phyloP scores from a whole-genome alignment of 2,797 vertebrate genomes.

The Acanthornis magna region DNA sequence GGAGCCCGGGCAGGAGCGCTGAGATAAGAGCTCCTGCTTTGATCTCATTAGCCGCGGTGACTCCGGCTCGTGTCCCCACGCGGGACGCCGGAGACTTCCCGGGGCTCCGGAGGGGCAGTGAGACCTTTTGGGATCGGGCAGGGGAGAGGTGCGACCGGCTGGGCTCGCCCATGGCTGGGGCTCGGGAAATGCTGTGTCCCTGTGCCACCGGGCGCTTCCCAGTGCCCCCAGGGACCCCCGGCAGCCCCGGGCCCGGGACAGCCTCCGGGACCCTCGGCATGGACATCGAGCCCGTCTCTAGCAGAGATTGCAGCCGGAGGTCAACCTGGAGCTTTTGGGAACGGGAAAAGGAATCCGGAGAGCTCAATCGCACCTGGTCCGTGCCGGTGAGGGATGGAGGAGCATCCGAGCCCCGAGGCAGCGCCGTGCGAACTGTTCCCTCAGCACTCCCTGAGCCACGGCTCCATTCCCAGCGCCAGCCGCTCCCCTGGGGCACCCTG shows the following conservation, averaged over 20 bases:
- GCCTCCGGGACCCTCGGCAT: background rate
- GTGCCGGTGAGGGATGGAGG: background rate
- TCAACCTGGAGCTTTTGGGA: background rate
- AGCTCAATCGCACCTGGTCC: background rate
- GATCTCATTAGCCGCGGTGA: background rate
- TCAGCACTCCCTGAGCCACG: background rate
- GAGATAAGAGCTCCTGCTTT: background rate
- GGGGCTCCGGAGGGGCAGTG: background rate
- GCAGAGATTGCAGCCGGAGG: slow-evolving; percentile 7
- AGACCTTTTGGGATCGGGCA: background rate
- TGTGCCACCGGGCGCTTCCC: background rate
- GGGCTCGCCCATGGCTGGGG: background rate
- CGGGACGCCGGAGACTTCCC: background rate
- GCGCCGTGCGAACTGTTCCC: background rate
- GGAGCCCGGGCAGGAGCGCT: background rate
- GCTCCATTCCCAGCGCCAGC: background rate
- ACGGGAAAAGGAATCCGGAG: background rate
- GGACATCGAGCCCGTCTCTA: background rate
- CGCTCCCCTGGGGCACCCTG: background rate
- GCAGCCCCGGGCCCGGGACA: background rate
- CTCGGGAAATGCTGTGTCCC: background rate
- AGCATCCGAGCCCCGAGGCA: background rate
- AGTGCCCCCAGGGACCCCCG: accelerated
- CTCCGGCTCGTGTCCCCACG: background rate
- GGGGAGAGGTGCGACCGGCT: background rate